Base-by-base conservation (phyloP, 2,888 invertebrate species). In the Mimachlamys varia region DNA sequence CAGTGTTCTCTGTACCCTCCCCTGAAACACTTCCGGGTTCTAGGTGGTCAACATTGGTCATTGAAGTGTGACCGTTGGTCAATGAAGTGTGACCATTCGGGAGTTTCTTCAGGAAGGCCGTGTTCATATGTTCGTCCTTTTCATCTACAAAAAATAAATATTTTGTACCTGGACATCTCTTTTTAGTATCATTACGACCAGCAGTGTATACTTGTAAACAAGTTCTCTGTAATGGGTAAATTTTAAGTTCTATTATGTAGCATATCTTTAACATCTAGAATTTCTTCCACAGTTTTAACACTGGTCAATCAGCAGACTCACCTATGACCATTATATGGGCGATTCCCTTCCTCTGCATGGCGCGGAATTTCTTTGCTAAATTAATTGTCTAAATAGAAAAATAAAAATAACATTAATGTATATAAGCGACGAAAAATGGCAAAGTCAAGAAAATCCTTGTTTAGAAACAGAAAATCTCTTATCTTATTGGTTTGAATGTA, bases 281-380 rank as follows among this genome's bases (percentile, higher is more conserved):
- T 44, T 44, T 5, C 44, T 44, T 44, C 44, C 44, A 5, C 19
- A 13, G 13, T 19, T 17, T 12, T 17, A 53, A 53, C 15, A 2
- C 53, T 53, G 5, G 53, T 53, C 53, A 53, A 44, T 44, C 44
- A 44, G 44, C 7, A 7, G 27, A 90, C 94, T 91, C 91, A 95
- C 95, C 95, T 88, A 95, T 93, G 3, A 95, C 93, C 33, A 95
- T 92, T 53, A 95, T 92, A 88, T 95, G 95, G 13, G 94, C 93
- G 88, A 91, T 93, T 19, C 94, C 94, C 27, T 94, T 92, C 88
- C 95, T 90, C 88, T 95, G 95, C 88, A 89, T 91, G n/a, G 93
- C 92, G 53, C 95, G 93, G 10, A 95, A 94, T 90, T 92, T 93
- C 90, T 94, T 93, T 19, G 95, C 95, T 17, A 95, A 89, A 76